Percentiles rank a stretch among this genome's conserved stretches.
Conservation (phyloP, 2,113 vertebrate species). For the Corythaeola cristata region DNA sequence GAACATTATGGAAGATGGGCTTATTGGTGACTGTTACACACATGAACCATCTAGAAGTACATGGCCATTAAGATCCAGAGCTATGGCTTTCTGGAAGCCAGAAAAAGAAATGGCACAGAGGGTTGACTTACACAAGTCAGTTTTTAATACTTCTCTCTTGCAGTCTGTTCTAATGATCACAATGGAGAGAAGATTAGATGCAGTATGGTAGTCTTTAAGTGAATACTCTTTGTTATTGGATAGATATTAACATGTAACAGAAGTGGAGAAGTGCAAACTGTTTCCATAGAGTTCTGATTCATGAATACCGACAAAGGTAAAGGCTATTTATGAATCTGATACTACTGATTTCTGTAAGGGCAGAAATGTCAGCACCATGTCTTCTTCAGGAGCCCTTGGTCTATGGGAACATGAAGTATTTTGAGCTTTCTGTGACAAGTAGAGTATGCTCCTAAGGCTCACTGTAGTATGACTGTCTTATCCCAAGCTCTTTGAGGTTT, state of each 20-base stretch:
- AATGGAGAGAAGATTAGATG: background rate
- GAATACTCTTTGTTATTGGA: background rate
- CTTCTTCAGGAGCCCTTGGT: background rate
- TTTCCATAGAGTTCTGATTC: background rate
- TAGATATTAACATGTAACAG: background rate
- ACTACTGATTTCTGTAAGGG: background rate
- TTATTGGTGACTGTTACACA: background rate
- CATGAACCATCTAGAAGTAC: background rate
- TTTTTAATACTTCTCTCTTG: background rate
- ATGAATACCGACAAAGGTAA: background rate
- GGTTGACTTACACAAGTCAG: background rate
- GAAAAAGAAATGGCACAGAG: background rate
- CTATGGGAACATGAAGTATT: background rate
- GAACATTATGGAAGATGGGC: background rate
- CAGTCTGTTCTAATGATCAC: background rate
- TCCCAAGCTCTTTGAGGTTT: background rate
- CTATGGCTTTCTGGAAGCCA: background rate
- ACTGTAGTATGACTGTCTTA: background rate
- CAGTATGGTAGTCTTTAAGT: background rate
- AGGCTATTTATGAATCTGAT: background rate
- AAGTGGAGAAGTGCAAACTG: background rate
- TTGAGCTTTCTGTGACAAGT: background rate
- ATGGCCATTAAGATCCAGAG: background rate
- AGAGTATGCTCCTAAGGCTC: background rate
- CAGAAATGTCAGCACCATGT: rapidly evolving